phyloP scores from a whole-genome alignment of 2,797 vertebrate species.

The Mormyrops attenuatus region DNA sequence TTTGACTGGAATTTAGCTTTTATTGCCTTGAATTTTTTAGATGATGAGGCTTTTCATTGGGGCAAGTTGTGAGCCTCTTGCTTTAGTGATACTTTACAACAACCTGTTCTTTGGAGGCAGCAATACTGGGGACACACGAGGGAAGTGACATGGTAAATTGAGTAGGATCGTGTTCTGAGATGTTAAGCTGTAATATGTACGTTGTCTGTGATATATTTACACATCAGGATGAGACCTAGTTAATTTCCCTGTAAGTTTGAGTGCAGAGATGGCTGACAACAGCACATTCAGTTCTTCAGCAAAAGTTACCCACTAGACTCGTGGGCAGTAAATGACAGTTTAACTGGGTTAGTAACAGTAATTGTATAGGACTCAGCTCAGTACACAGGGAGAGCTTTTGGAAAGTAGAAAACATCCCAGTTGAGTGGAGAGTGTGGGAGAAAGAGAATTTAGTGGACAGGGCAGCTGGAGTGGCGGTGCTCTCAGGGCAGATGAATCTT shows the following conservation, averaged over 20 bases:
- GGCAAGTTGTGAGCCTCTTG: neutral
- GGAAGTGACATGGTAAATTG: neutral
- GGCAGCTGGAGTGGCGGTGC: neutral
- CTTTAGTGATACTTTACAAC: neutral
- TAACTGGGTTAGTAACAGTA: neutral
- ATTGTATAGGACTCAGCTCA: neutral
- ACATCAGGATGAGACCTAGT: neutral
- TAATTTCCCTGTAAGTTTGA: neutral
- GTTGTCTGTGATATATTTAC: neutral
- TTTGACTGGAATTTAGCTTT: neutral
- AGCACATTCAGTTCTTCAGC: neutral
- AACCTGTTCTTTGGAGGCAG: neutral
- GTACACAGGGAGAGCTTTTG: neutral
- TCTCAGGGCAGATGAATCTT: neutral
- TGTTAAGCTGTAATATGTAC: neutral
- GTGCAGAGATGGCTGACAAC: neutral
- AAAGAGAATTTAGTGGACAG: neutral
- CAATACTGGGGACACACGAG: neutral
- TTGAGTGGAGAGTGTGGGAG: neutral
- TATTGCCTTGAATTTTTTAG: neutral
- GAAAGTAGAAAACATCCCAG: neutral
- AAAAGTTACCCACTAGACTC: neutral
- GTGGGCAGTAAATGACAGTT: slow-evolving; percentile 1
- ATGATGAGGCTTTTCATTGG: neutral
- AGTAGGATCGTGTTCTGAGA: neutral